Conservation (phyloP, 2,797 vertebrate species). For the Cichlasoma orientale region DNA sequence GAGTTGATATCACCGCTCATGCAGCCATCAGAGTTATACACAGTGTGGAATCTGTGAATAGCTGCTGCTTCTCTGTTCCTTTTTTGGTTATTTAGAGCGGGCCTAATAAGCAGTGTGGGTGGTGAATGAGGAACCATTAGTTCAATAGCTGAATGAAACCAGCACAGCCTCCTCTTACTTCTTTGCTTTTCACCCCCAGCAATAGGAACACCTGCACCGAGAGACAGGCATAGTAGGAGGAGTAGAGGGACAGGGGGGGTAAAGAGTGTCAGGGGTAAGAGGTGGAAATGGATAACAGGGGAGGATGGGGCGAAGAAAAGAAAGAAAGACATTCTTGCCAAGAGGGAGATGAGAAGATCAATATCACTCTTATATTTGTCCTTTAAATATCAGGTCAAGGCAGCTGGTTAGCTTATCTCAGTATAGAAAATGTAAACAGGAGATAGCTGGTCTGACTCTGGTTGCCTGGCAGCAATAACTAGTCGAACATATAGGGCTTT, state of each 20-base stretch:
- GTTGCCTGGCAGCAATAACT: neutral
- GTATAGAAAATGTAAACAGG: neutral
- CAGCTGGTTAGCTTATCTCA: neutral
- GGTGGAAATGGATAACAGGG: constrained; percentile 8
- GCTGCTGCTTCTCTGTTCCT: constrained; percentile 57
- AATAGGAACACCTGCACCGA: constrained; percentile 70
- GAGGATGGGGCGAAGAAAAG: neutral
- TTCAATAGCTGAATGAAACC: constrained; percentile 71
- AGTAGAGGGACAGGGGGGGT: constrained; percentile 4
- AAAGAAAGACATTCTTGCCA: neutral
- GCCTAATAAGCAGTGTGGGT: constrained; percentile 74
- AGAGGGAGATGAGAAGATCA: neutral
- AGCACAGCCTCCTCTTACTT: constrained; percentile 40
- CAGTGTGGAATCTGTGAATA: constrained; percentile 59
- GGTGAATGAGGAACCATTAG: constrained; percentile 75
- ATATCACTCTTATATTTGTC: neutral
- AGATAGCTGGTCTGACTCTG: rapidly evolving
- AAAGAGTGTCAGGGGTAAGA: constrained; percentile 15
- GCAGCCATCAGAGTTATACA: constrained; percentile 29
- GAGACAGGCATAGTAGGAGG: constrained; percentile 2
- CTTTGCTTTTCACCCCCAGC: constrained; percentile 59
- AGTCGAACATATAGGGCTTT: neutral
- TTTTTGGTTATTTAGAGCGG: constrained; percentile 65
- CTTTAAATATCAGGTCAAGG: neutral
- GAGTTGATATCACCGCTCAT: constrained; percentile 48